Base-by-base conservation (phyloP, 2,888 invertebrate genomes). In the Plebejus argus region DNA sequence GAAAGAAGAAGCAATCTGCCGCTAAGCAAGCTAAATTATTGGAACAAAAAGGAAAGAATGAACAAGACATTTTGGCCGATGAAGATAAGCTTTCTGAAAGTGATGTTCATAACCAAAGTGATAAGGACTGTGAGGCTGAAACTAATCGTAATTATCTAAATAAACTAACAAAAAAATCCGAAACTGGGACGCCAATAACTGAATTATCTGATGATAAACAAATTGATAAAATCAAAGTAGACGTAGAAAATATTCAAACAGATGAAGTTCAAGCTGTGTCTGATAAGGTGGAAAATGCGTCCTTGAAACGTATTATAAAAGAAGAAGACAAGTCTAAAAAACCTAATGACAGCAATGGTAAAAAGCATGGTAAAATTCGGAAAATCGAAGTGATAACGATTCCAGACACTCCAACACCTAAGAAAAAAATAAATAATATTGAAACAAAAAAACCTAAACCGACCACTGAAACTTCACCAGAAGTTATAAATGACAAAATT, bases 1-100 rank as follows among this genome's bases (percentile, higher is more conserved):
- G 89, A 81, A 94, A 94, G 82, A 94, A 91, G 83, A 88, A 88
- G 23, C 91, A 92, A 80, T 88, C 91, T 10, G 85, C 85, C 6
- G 79, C 85, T 1, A 85, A 84, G 74, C 81, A 82, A 77, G 87
- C 85, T 6, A 86, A 87, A 76, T 80, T 83, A 77, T 74, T 81
- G 3, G 84, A 83, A 75, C 84, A 82, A 12, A 83, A 79, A 77
- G 82, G 80, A 76, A 56, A 72, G 5, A 72, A 61, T 35, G 76
- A 66, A 77, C 39, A 53, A 49, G 77, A 78, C 6, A 74, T 23
- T 23, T 49, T 53, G 23, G 76, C 76, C 20, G 78, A 78, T 58
- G 79, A 78, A 28, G 78, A 78, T 1, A 79, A 78, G 49, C 33
- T 78, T 28, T 79, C 80, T 23, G 76, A 78, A 74, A 33, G 33